phyloP scores from a whole-genome alignment of 2,797 vertebrate species.

The Hydrophis major region DNA sequence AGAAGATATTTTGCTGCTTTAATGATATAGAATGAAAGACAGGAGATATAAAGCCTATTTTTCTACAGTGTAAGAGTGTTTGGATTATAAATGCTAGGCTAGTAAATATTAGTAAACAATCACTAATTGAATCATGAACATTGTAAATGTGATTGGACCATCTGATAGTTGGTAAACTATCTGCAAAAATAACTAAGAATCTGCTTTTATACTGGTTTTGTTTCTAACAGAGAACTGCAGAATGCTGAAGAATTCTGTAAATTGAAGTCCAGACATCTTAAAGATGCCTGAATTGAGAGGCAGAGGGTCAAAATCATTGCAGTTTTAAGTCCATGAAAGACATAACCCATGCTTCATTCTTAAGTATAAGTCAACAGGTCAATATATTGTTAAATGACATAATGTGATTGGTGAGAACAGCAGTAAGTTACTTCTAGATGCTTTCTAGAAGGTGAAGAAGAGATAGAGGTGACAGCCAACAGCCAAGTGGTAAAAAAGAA shows the following conservation, averaged over 20 bases:
- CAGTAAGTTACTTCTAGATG: background rate
- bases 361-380: background rate
- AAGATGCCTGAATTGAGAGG: too few species aligned
- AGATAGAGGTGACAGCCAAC: background rate
- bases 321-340: background rate
- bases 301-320: background rate
- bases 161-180: background rate
- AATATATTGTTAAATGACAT: background rate
- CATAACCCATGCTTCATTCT: background rate
- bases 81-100: background rate
- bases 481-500: background rate
- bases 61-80: background rate
- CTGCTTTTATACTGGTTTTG: background rate
- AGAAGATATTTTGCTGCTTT: background rate
- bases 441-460: background rate
- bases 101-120: background rate
- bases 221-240: too few species aligned
- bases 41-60: background rate
- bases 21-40: background rate
- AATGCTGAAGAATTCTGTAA: too few species aligned
- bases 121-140: background rate
- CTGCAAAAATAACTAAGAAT: background rate
- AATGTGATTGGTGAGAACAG: background rate
- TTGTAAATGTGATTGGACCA: background rate
- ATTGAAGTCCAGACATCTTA: too few species aligned